Conservation (phyloP, 2,888 invertebrate species). For the Eristalis intricaria region DNA sequence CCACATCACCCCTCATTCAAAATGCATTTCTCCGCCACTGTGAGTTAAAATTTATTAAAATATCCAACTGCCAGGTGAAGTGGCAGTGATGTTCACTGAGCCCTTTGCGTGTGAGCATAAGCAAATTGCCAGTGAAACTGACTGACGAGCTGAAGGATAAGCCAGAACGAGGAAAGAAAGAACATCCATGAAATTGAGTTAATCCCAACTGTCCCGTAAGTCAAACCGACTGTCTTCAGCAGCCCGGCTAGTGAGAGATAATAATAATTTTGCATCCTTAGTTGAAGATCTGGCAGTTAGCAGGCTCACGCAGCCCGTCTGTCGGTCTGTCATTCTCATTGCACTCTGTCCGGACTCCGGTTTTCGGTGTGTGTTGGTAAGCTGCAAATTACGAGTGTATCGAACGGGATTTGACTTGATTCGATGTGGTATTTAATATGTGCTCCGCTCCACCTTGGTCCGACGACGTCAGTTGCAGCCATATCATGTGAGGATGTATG, state of each 20-base stretch:
- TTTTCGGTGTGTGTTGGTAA: slow-evolving; percentile 23
- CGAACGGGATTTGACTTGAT: slow-evolving; percentile 48
- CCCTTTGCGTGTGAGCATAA: slow-evolving; percentile 16
- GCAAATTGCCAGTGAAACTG: slow-evolving; percentile 22
- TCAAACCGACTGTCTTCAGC: slow-evolving; percentile 53
- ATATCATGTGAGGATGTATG: not conserved
- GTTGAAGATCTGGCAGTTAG: slow-evolving; percentile 40
- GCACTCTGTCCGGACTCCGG: not conserved
- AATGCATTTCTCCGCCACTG: not conserved
- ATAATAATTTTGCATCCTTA: slow-evolving; percentile 37
- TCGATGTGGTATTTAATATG: slow-evolving; percentile 44
- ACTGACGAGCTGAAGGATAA: slow-evolving; percentile 7
- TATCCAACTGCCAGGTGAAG: slow-evolving; percentile 32
- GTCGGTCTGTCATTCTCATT: slow-evolving; percentile 12
- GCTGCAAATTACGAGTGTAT: slow-evolving; percentile 58
- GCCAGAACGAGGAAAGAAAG: slow-evolving; percentile 9
- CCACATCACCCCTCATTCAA: not conserved
- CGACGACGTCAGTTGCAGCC: slow-evolving; percentile 37
- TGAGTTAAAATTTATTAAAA: slow-evolving; percentile 9
- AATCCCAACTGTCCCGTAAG: slow-evolving; percentile 51
- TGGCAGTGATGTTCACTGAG: slow-evolving; percentile 15
- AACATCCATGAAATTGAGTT: slow-evolving; percentile 34
- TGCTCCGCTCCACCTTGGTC: slow-evolving; percentile 21
- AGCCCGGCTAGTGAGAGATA: slow-evolving; percentile 28
- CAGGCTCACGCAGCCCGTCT: slow-evolving; percentile 24